Percentiles rank a stretch among this genome's conserved stretches.
These are phyloP conservation scores for Burhinus oedicnemus DNA, from an alignment of 2,113 vertebrate species.

Conservation along the genomic window DNA sequence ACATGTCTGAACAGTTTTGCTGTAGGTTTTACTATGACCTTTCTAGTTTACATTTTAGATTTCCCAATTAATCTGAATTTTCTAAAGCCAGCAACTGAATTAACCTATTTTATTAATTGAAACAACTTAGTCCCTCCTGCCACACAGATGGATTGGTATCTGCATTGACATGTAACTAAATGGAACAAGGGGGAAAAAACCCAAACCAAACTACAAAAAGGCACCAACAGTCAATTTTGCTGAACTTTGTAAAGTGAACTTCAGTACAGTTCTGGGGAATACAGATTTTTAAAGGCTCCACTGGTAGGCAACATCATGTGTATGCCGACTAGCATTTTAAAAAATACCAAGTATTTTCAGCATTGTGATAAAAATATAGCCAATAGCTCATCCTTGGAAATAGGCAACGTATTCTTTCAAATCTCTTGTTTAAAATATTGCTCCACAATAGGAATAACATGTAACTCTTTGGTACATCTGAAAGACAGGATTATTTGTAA, in stretches of 20 bases:
- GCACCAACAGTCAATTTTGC: background rate
- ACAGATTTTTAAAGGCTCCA: background rate
- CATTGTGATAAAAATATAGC: background rate
- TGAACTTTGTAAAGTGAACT: background rate
- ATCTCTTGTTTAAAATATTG: background rate
- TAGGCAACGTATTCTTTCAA: background rate
- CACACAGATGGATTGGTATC: background rate
- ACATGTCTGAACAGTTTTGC: background rate
- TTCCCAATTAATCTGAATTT: background rate
- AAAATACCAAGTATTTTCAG: background rate
- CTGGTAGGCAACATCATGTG: background rate
- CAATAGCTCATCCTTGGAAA: background rate
- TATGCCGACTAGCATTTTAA: background rate
- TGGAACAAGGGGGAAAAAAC: background rate
- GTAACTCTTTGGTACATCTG: background rate
- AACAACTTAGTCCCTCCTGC: background rate
- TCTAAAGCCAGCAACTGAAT: background rate
- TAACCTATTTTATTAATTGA: background rate
- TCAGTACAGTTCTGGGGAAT: background rate
- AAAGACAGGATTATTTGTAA: constrained; percentile 38
- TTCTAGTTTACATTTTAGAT: background rate
- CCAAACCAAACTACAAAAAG: background rate
- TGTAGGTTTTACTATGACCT: background rate
- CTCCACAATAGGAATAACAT: background rate
- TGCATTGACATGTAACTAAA: background rate